Evolutionary conservation across 2,888 invertebrate genomes (phyloP), one percentile per base, ranked within the genome.

Genomic region (Seira musarum): DNA sequence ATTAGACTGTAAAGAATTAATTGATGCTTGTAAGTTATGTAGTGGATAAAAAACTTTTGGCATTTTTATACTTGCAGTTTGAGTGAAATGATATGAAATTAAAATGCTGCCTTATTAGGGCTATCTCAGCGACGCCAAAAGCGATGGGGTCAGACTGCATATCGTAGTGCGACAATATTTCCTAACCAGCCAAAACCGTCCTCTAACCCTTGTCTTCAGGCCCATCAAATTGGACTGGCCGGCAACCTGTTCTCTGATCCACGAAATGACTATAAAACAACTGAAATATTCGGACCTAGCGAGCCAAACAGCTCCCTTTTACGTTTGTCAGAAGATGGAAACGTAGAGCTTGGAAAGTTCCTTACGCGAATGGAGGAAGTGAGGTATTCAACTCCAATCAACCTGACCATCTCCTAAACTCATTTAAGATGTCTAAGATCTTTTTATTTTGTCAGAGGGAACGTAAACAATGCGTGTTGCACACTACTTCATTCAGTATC

Each of bases 391-490:
- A n/a, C 5, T 40, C 13, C 2, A 64, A 25, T 21, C 46, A 53
- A 17, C n/a, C 22, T n/a, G n/a, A 8, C 17, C 21, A 25, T 19
- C 63, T 3, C 3, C 3, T 2, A 6, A 30, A 22, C n/a, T 22
- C 17, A 15, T n/a, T 19, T n/a, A 46, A 10, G 13, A 22, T 10
- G 46, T 24, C n/a, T 65, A 22, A 19, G 22, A 22, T 53, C 57
- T 40, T 24, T 13, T 46, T 13, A 13, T 13, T 46, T 46, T 81
- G 1, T n/a, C n/a, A 73, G 79, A 60, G 63, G 65, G 8, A 76
- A 82, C 17, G 1, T 84, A 2, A 82, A 84, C 63, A 81, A 76
- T 63, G 84, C 77, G 0, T 69, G 80, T 1, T 83, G 83, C 25
- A 83, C 78, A 2, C 61, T 77, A 0, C 79, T 85, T 21, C 83